Conservation (phyloP, 2,797 vertebrate species). For the Salmo trutta region DNA sequence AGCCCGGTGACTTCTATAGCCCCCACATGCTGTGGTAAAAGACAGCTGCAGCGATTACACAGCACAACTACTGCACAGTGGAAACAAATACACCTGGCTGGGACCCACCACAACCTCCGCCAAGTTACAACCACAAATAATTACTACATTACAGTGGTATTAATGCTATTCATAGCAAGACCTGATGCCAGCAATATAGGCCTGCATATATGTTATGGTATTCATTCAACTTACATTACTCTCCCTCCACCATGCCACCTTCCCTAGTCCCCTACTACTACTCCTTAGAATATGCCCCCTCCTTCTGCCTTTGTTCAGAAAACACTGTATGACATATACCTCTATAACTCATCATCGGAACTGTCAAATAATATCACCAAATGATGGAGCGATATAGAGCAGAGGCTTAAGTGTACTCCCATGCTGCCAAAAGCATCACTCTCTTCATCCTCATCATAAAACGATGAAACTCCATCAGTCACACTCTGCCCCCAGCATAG, state of each 20-base stretch:
- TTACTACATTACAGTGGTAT: neutral
- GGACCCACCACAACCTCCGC: neutral
- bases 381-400: conserved; percentile 38
- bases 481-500: conserved; percentile 52
- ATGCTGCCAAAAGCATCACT: conserved; percentile 54
- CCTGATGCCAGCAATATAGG: neutral
- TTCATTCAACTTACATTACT: neutral
- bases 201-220: neutral
- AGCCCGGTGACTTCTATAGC: neutral
- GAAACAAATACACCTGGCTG: neutral
- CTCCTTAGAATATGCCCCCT: neutral
- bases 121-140: neutral
- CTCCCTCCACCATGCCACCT: neutral
- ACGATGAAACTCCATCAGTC: conserved; percentile 70
- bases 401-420: conserved; percentile 65
- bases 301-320: neutral
- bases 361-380: conserved; percentile 48
- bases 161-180: neutral
- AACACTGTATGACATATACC: conserved; percentile 9
- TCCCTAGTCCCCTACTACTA: neutral
- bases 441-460: conserved; percentile 61
- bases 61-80: neutral
- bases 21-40: neutral
- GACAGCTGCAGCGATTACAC: neutral
- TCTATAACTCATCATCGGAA: conserved; percentile 42